A percentile compares a stretch with the other conserved stretches of the same genome.
Evolutionary conservation across 1,140 invertebrate genomes (phyloP).

Genomic region (Lanistes nyassanus): DNA sequence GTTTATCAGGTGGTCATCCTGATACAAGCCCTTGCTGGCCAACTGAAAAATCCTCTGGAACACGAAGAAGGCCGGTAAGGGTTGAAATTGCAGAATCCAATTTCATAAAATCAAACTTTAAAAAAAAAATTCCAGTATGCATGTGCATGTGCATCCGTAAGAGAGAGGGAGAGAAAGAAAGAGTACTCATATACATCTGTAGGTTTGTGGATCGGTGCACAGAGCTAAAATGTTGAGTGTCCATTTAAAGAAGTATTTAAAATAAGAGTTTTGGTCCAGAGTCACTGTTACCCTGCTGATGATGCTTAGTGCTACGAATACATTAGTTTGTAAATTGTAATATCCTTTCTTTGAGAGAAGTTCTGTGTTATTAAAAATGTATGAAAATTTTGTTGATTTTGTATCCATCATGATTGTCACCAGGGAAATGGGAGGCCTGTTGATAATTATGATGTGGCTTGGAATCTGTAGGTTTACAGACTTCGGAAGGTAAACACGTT

Average conservation of each 20-base stretch:
- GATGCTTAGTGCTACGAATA: too few species aligned
- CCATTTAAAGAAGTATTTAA: too few species aligned
- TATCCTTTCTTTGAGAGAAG: too few species aligned
- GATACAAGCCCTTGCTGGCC: conserved; percentile 34
- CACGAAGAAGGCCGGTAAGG: conserved; percentile 53
- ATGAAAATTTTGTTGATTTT: too few species aligned
- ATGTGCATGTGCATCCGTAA: neutral
- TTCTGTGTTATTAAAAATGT: too few species aligned
- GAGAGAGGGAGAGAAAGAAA: neutral
- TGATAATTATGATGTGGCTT: conserved; percentile 54
- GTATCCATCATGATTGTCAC: conserved; percentile 1
- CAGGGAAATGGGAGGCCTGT: conserved; percentile 51
- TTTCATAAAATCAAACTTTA: neutral
- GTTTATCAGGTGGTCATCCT: conserved; percentile 45
- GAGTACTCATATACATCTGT: neutral
- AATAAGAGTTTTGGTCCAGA: too few species aligned
- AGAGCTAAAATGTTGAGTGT: too few species aligned
- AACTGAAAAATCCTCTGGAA: conserved; percentile 49
- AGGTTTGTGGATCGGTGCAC: too few species aligned
- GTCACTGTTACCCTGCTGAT: too few species aligned
- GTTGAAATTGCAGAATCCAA: neutral
- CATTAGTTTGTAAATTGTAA: too few species aligned
- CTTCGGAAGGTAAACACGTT: conserved; percentile 45
- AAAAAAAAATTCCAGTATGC: neutral
- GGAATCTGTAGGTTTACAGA: conserved; percentile 46